phyloP scores from a whole-genome alignment of 2,888 invertebrate species.

The Bugulina stolonifera region DNA sequence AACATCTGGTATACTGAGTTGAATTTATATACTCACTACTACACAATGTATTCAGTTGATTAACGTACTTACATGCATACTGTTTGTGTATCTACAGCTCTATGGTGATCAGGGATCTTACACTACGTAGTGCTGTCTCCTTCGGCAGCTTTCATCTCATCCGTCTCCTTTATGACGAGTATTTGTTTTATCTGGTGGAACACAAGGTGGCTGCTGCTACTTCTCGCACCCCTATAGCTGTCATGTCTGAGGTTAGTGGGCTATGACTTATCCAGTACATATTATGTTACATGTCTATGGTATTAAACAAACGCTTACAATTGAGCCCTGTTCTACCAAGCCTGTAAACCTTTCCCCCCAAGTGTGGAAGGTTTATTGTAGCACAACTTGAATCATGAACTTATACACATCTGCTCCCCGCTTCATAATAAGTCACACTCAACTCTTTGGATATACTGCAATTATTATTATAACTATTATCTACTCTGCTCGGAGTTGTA shows the following conservation, averaged over 20 bases:
- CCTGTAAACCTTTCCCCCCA: too few relatives aligned
- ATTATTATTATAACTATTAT: too few relatives aligned
- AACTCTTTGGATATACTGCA: neutral
- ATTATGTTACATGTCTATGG: too few relatives aligned
- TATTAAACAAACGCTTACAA: too few relatives aligned
- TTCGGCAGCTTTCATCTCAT: slow-evolving; percentile 99
- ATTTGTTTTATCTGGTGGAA: slow-evolving; percentile 97
- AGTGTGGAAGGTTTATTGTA: too few relatives aligned
- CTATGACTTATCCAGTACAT: too few relatives aligned
- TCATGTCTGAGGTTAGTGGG: slow-evolving; percentile 64
- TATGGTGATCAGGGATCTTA: slow-evolving; percentile 94
- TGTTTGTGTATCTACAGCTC: slow-evolving; percentile 62
- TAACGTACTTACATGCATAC: neutral
- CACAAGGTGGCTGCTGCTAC: slow-evolving; percentile 87
- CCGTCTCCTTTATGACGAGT: slow-evolving; percentile 94
- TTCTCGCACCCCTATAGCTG: slow-evolving; percentile 85
- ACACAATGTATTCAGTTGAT: neutral
- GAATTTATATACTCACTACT: too few relatives aligned
- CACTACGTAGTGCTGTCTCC: slow-evolving; percentile 88
- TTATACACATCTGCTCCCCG: neutral
- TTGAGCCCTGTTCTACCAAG: too few relatives aligned
- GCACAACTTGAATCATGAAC: too few relatives aligned
- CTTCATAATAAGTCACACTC: neutral
- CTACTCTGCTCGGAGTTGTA: too few relatives aligned
- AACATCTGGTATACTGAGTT: too few relatives aligned